Base-by-base conservation (phyloP, 2,888 invertebrate genomes). In the Odontocolon sp. region DNA sequence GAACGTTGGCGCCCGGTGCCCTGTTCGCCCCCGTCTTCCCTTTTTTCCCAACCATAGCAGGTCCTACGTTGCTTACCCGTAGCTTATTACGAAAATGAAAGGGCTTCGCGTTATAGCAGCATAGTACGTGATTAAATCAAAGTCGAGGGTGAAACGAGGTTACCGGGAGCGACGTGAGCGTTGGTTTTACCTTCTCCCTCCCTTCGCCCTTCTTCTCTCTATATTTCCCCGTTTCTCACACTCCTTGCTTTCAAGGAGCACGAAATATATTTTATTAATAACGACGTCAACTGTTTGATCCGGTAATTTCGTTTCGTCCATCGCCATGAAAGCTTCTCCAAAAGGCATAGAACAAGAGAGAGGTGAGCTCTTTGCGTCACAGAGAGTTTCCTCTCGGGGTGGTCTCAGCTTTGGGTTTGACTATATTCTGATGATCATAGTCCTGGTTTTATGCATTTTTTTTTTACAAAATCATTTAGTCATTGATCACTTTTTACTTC, bases 231-330 rank as follows among this genome's bases (percentile, higher is more conserved):
- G 36, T 40, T 16, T 28, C 38, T 23, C 45, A 6, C 50, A 52
- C 33, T 23, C 42, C n/a, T 63, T 23, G 64, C 66, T 70, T 54
- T 52, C 59, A 59, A 66, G 70, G 42, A 66, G 61, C 75, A 59
- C 40, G 66, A 76, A 66, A 76, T 70, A 76, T 70, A 86, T 87
- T 88, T 87, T 85, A 87, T 87, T 86, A 88, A 88, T 88, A 86
- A 84, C 82, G 82, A 80, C 80, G 78, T 80, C 79, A n/a, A 76
- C 83, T 85, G 85, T 88, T 87, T 87, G 86, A 87, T 87, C 86
- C 83, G 83, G 83, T 87, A 87, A 87, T 86, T 86, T 80, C 79
- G 81, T 87, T 86, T 85, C 66, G 71, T 47, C 69, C 74, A 79
- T 40, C 23, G 72, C 77, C 74, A 78, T 81, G 80, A 81, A 82